phyloP scores from a whole-genome alignment of 2,113 vertebrate genomes.

The Myotis brandtii region DNA sequence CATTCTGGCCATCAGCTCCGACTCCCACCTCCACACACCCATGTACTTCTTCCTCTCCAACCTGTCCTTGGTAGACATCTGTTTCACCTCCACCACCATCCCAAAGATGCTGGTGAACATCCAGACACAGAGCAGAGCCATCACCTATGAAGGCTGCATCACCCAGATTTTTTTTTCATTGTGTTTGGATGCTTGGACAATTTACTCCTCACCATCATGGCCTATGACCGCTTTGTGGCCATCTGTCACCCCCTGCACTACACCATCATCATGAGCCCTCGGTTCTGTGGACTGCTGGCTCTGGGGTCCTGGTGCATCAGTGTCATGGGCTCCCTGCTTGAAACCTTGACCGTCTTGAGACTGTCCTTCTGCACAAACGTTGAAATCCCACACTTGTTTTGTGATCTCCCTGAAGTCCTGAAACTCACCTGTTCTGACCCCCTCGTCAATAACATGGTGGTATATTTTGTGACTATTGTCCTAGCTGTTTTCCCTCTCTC shows the following conservation, averaged over 20 bases:
- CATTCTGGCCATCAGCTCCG: neutral
- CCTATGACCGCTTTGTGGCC: slow-evolving; percentile 39
- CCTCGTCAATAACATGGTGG: neutral
- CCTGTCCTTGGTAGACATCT: slow-evolving; percentile 32
- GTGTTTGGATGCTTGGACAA: slow-evolving; percentile 60
- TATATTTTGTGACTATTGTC: neutral
- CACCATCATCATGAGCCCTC: neutral
- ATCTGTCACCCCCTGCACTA: slow-evolving; percentile 55
- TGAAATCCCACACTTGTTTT: slow-evolving; percentile 45
- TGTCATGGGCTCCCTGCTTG: slow-evolving; percentile 1
- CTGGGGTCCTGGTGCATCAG: slow-evolving; percentile 48
- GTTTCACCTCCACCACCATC: slow-evolving; percentile 43
- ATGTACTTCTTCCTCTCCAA: slow-evolving; percentile 69
- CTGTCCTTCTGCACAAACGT: slow-evolving; percentile 44
- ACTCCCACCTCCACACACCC: slow-evolving; percentile 33
- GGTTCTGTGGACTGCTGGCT: neutral
- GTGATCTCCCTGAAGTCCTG: slow-evolving; percentile 52
- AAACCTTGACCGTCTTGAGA: neutral
- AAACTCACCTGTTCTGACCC: slow-evolving; percentile 46
- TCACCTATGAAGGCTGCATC: slow-evolving; percentile 13
- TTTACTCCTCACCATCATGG: slow-evolving; percentile 25
- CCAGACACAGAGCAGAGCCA: neutral
- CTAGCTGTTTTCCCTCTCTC: neutral
- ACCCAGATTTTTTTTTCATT: slow-evolving; percentile 43
- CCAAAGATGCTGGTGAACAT: slow-evolving; percentile 41